These are phyloP conservation scores for Burhinus oedicnemus DNA, from an alignment of 2,113 vertebrate genomes.

Conservation along the genomic window DNA sequence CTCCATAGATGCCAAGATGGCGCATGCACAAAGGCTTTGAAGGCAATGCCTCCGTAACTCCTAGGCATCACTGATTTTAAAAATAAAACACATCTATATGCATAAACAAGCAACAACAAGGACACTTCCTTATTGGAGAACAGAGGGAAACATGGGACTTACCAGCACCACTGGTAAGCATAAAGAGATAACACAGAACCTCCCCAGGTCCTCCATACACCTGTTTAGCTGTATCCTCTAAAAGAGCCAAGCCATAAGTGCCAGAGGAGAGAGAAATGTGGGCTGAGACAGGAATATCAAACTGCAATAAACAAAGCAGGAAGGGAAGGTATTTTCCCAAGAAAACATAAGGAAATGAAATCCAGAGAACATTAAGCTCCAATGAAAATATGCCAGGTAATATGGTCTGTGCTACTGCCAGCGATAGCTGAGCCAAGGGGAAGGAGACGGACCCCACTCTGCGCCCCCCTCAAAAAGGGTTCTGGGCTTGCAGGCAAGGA, in stretches of 20 bases:
- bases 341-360: neutral
- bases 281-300: neutral
- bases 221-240: neutral
- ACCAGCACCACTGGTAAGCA: neutral
- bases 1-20: neutral
- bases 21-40: neutral
- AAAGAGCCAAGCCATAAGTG: neutral
- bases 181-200: neutral
- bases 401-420: neutral
- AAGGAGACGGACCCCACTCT: neutral
- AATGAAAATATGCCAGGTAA: neutral
- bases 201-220: neutral
- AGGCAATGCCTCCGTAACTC: neutral
- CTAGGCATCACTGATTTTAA: neutral
- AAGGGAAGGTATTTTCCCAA: slow-evolving; percentile 31
- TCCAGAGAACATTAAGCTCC: neutral
- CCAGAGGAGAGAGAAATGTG: neutral
- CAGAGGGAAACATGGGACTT: neutral
- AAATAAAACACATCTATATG: neutral
- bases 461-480: neutral
- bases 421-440: neutral
- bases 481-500: neutral
- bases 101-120: neutral
- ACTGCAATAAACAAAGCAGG: neutral
- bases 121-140: neutral